Base-by-base conservation (phyloP, 1,140 invertebrate genomes). In the Trichoplusia ni region DNA sequence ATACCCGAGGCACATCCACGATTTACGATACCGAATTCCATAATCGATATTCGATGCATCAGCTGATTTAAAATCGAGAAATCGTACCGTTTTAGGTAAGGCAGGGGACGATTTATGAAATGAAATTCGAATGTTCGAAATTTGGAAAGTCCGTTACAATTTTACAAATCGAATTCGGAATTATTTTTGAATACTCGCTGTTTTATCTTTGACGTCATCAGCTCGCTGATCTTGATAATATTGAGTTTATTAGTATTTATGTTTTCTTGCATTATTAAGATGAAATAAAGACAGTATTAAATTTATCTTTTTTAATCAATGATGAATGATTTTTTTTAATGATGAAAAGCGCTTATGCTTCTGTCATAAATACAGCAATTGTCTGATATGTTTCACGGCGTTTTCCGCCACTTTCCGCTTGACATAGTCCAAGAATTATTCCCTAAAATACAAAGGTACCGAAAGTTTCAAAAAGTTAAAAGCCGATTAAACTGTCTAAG, bases 21-120 rank as follows among this genome's bases (percentile, higher is more conserved):
- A 40, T 56, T 56, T 56, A 56, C 37, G 35, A 56, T 56, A 42
- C 53, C 23, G 53, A 56, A 56, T 56, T 40, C 53, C 53, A 42
- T 56, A 56, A 56, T 56, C 53, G 53, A 54, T n/a, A n/a, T n/a
- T n/a, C n/a, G n/a, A 56, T 56, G 25, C 53, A 56, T 56, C 53
- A 56, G 21, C 23, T 56, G 53, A 29, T 21, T 19, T 29, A 37
- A 54, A 54, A 40, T 40, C 53, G 53, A 56, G 35, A 56, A 29
- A 56, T 40, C 37, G 37, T 18, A 23, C 53, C 37, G 53, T 40
- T 56, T 53, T 56, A 40, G 35, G 37, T 29, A 18, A 42, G 51
- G 37, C 19, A 18, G 29, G 51, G 13, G 35, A 42, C 37, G 53
- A 56, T 56, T 56, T 56, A 56, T 25, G 37, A 40, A 40, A 14